These are phyloP conservation scores for Gerris lacustris DNA, from an alignment of 2,888 invertebrate genomes.

Conservation along the genomic window DNA sequence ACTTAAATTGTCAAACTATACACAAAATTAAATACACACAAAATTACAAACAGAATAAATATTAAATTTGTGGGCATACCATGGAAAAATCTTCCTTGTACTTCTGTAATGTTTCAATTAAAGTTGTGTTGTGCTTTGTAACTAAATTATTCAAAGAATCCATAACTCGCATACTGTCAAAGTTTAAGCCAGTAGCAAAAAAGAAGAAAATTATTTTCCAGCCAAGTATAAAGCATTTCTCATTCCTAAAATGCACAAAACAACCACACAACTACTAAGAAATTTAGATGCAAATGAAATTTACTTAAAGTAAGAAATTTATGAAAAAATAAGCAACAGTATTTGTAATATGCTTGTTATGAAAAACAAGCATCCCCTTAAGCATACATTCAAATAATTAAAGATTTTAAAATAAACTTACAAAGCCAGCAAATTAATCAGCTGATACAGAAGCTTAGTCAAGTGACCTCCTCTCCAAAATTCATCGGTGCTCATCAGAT, in stretches of 20 bases:
- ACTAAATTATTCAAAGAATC: neutral
- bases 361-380: too few species aligned
- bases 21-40: too few species aligned
- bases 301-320: neutral
- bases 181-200: neutral
- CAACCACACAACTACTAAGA: neutral
- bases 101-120: neutral
- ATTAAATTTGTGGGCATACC: neutral
- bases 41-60: too few species aligned
- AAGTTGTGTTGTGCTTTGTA: neutral
- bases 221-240: neutral
- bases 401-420: neutral
- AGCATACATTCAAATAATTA: too few species aligned
- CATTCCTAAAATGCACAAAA: neutral
- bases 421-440: neutral
- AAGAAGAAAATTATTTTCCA: conserved; percentile 4
- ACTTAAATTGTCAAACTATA: too few species aligned
- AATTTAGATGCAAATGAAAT: neutral
- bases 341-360: too few species aligned
- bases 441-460: neutral
- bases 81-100: conserved; percentile 5
- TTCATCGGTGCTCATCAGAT: neutral
- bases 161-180: neutral
- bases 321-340: neutral
- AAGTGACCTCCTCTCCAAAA: neutral